Percentiles rank a stretch among this genome's conserved stretches.
Conservation (phyloP, 2,888 invertebrate species). For the Polia nebulosa region DNA sequence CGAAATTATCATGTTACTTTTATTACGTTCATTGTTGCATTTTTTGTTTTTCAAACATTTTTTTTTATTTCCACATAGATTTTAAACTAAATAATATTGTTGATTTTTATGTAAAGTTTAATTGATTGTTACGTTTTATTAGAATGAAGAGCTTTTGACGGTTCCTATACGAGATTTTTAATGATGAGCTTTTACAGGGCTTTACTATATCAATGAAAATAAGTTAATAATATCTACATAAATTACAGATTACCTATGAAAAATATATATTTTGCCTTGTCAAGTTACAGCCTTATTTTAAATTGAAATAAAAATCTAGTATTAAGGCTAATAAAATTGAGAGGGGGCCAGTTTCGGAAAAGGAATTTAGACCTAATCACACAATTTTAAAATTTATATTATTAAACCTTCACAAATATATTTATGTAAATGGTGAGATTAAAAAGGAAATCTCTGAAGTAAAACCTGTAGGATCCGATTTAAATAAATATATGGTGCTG, state of each 20-base stretch:
- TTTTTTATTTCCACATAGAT: constrained; percentile 70
- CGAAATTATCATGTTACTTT: constrained; percentile 70
- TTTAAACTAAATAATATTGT: constrained; percentile 76
- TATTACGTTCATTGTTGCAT: constrained; percentile 72
- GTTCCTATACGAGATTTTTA: constrained; percentile 81
- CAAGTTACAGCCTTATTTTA: constrained; percentile 82
- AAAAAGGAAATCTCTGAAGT: constrained; percentile 65
- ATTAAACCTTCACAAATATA: constrained; percentile 66
- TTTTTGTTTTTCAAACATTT: constrained; percentile 65
- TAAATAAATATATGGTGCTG: constrained; percentile 84
- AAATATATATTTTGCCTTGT: constrained; percentile 80
- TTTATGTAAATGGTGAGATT: constrained; percentile 66
- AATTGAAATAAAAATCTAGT: constrained; percentile 75
- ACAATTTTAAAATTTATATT: constrained; percentile 65
- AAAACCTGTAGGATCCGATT: constrained; percentile 73
- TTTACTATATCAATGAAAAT: constrained; percentile 67
- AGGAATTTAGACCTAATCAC: constrained; percentile 62
- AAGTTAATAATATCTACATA: constrained; percentile 58
- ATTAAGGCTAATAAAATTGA: constrained; percentile 78
- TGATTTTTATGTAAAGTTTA: constrained; percentile 82
- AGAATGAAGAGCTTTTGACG: constrained; percentile 74
- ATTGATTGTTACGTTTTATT: constrained; percentile 83
- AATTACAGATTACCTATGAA: constrained; percentile 71
- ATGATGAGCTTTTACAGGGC: constrained; percentile 72
- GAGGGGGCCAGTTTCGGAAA: constrained; percentile 84